Evolutionary conservation across 1,140 invertebrate species (phyloP).

Genomic region (Paraescarpia echinospica): DNA sequence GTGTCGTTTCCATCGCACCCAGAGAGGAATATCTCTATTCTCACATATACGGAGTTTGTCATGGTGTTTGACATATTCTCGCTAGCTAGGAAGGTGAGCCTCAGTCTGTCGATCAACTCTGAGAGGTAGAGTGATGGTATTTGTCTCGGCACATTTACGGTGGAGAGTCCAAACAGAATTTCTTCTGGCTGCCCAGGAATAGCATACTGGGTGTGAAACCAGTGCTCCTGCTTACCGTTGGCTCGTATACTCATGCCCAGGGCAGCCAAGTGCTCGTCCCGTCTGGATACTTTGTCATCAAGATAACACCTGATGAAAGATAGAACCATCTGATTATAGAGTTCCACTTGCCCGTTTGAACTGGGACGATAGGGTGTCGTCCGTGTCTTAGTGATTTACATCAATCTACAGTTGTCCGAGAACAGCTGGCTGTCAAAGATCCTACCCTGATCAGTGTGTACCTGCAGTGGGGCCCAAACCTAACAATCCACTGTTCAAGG

Average conservation of each 20-base stretch:
- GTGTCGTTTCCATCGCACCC: background rate
- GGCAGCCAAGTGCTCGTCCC: background rate
- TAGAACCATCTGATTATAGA: background rate
- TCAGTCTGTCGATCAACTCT: background rate
- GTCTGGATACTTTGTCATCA: background rate
- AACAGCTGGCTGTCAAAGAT: constrained; percentile 1
- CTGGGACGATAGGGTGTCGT: background rate
- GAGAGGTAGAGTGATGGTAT: background rate
- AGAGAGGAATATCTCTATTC: background rate
- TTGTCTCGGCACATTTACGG: too few species aligned
- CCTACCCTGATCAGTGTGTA: background rate
- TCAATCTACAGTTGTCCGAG: background rate
- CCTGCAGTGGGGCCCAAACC: background rate
- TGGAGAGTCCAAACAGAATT: too few species aligned
- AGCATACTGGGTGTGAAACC: background rate
- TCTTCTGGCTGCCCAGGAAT: background rate
- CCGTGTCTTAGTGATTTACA: constrained; percentile 1
- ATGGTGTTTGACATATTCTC: background rate
- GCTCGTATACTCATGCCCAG: background rate
- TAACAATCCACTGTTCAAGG: background rate
- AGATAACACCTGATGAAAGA: background rate
- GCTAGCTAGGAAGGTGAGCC: background rate
- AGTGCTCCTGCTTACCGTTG: background rate
- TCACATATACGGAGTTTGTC: background rate
- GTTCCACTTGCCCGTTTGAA: background rate